These are phyloP conservation scores for Xestia ashworthii DNA, from an alignment of 2,888 invertebrate species.

Conservation along the genomic window DNA sequence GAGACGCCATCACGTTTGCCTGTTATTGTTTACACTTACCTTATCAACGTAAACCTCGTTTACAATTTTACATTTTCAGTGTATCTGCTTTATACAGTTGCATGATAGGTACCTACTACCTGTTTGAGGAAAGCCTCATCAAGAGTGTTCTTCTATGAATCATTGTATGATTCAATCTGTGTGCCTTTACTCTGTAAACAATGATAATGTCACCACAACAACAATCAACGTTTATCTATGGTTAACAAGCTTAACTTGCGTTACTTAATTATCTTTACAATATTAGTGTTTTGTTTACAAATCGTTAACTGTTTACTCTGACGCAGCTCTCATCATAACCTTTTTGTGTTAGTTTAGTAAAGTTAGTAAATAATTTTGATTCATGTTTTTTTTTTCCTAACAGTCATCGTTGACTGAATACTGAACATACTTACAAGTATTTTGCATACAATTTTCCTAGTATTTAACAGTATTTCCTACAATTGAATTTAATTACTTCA, in stretches of 20 bases:
- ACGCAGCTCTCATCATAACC: conserved; percentile 27
- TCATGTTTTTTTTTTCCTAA: no score
- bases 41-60: conserved; percentile 21
- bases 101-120: neutral
- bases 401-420: neutral
- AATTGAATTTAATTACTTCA: conserved; percentile 33
- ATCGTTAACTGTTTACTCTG: conserved; percentile 39
- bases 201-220: conserved; percentile 45
- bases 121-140: neutral
- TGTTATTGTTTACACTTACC: conserved; percentile 43
- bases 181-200: conserved; percentile 19
- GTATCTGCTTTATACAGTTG: conserved; percentile 3
- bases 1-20: neutral
- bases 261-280: conserved; percentile 55
- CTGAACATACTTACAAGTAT: neutral
- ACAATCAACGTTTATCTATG: conserved; percentile 47
- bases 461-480: conserved; percentile 14
- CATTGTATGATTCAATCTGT: conserved; percentile 26
- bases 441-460: neutral
- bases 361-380: no score
- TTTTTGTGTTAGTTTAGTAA: no score
- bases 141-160: conserved; percentile 34
- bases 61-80: conserved; percentile 12
- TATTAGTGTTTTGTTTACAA: conserved; percentile 44
- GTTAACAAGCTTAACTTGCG: conserved; percentile 41